Base-by-base conservation (phyloP, 2,888 invertebrate species). In the Temnothorax rugatulus region DNA sequence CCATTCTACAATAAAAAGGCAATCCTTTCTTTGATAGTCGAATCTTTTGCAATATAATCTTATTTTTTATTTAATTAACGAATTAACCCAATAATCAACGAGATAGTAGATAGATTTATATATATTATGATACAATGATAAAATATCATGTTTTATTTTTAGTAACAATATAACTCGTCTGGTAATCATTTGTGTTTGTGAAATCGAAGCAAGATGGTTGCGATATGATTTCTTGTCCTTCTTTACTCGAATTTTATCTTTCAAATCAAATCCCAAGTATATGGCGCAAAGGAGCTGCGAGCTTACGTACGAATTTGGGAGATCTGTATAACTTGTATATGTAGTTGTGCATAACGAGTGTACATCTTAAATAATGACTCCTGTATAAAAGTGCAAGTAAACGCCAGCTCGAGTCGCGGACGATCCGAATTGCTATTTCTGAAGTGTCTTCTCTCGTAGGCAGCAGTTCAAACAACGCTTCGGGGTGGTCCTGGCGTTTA, bases 401-500 rank as follows among this genome's bases (percentile, higher is more conserved):
- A 73, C 5, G 57, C 74, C 74, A 79, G 25, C 9, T 79, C 15
- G n/a, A 79, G 34, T 29, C 18, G 44, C 15, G 7, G 41, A 29
- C 47, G 44, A 81, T 41, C 9, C n/a, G 59, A 57, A 71, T 79
- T 44, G 41, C 21, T 44, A 25, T 21, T 2, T 34, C 47, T 86
- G 29, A 90, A n/a, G 64, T 41, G 1, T 38, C 11, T n/a, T 59
- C 87, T 85, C 79, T 84, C 93, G 88, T 96, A 98, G 98, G 96
- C 96, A 97, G 94, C 97, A 97, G 94, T 97, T 98, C 92, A 97
- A 98, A 92, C 97, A 97, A 95, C 96, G 97, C 77, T 98, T 98
- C 93, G 98, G 98, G 71, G 97, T 98, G 92, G 97, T 97, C 66
- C 96, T 98, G 68, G 97, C 98, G 1, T 99, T 99, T 95, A 95